These are phyloP conservation scores for Cyprinus carpio DNA, from an alignment of 2,113 vertebrate genomes.

Conservation along the genomic window DNA sequence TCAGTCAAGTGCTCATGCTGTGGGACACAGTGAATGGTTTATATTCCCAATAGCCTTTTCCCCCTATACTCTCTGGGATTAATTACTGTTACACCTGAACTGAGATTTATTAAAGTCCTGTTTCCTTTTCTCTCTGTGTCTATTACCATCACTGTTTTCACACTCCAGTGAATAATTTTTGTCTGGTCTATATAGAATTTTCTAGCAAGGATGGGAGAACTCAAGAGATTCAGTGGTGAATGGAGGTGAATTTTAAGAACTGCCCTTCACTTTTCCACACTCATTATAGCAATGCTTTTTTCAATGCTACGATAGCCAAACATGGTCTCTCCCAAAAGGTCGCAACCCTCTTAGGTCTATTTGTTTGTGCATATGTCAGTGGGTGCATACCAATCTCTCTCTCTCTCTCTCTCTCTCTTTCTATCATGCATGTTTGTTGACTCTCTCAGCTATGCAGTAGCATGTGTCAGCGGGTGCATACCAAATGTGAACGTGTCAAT, in stretches of 20 bases:
- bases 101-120: not conserved
- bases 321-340: conserved; percentile 8
- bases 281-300: not conserved
- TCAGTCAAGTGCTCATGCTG: conserved; percentile 9
- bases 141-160: conserved; percentile 4
- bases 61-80: conserved; percentile 19
- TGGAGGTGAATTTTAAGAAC: conserved; percentile 37
- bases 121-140: not conserved
- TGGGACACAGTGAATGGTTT: not conserved
- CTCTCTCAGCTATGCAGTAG: conserved; percentile 13
- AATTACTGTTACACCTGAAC: conserved; percentile 22
- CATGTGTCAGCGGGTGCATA: conserved; percentile 28
- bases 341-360: not conserved
- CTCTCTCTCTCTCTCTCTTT: not conserved
- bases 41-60: not conserved
- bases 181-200: not conserved
- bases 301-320: not conserved
- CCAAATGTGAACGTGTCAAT: conserved; percentile 8
- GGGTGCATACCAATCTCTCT: not conserved
- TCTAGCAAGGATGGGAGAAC: not conserved
- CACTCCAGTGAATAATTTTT: conserved; percentile 2
- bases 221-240: not conserved
- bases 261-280: not conserved
- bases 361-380: not conserved
- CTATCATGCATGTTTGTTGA: conserved; percentile 27